Base-by-base conservation (phyloP, 2,113 vertebrate genomes). In the mouse (Mus musculus) region DNA sequence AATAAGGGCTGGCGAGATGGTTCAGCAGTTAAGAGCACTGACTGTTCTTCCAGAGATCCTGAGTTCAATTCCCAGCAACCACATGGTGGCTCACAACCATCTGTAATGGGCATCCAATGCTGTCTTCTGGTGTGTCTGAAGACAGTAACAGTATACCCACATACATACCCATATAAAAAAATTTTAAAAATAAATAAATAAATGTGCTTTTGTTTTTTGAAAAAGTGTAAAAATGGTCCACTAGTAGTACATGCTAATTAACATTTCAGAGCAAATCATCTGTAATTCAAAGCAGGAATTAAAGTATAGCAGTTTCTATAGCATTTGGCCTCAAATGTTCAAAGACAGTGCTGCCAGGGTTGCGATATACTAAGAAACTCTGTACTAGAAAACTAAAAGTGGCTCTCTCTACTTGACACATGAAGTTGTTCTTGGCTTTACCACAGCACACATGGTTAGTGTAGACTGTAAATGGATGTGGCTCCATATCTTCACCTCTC, bases 401-500 rank as follows among this genome's bases (percentile, higher is more conserved):
- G 28, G 88, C 73, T 80, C 75, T 80, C 75, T 85, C 73, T 95
- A 84, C 78, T 81, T 61, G 52, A 86, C 91, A 93, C 42, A 95
- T 49, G 78, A 95, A 97, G 87, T 42, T 96, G 93, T 93, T 96
- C 73, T 88, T 95, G 93, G 91, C 89, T 95, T 89, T 91, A 76
- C 72, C 69, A 95, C 61, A 95, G 94, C 86, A 94, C 88, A 97
- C 86, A 95, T 73, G 42, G 92, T 89, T 95, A 93, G 36, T 59
- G n/a, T 54, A 92, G 86, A 49, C 90, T 95, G 26, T 28, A 90
- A 90, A 86, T 77, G 88, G 56, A 96, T 96, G 91, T 96, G 78
- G 42, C 69, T 97, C 75, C 33, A 0, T 97, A 96, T 97, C 96
- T 94, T 96, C 84, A 87, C 84, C 95, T 96, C 75, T 89, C 97